Percentiles rank a stretch among this genome's conserved stretches.
Evolutionary conservation across 2,888 invertebrate species (phyloP).

Genomic region (Parochlus steinenii): DNA sequence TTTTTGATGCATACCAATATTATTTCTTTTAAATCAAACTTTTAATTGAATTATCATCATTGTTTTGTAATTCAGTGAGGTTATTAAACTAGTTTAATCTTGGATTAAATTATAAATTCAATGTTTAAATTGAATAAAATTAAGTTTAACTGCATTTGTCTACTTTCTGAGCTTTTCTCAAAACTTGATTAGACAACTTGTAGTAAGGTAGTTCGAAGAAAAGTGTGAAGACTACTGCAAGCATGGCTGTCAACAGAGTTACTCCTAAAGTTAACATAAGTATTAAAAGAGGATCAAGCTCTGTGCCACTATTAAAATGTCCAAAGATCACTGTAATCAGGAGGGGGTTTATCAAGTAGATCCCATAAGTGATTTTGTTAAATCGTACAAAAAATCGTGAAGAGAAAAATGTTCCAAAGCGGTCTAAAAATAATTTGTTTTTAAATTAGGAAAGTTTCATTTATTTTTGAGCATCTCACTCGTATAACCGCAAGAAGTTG

Average conservation of each 20-base stretch:
- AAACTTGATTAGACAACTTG: constrained; percentile 21
- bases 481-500: constrained; percentile 36
- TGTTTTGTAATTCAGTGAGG: too few species aligned
- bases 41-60: too few species aligned
- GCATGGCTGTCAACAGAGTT: constrained; percentile 24
- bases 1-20: too few species aligned
- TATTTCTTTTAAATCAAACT: too few species aligned
- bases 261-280: constrained; percentile 27
- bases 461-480: constrained; percentile 28
- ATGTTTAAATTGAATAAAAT: too few species aligned
- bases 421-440: too few species aligned
- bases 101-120: too few species aligned
- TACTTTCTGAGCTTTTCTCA: too few species aligned
- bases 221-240: constrained; percentile 24
- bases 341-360: constrained; percentile 40
- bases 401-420: constrained; percentile 25
- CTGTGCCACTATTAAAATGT: constrained; percentile 24
- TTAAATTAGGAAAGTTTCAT: constrained; percentile 8
- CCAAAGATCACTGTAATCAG: constrained; percentile 33
- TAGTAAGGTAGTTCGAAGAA: constrained; percentile 27
- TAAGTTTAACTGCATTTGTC: too few species aligned
- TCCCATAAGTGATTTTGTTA: constrained; percentile 39
- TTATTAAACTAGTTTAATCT: too few species aligned
- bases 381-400: constrained; percentile 26
- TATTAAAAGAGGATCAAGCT: constrained; percentile 28